Evolutionary conservation across 2,888 invertebrate species (phyloP).

Genomic region (Biston betularia): DNA sequence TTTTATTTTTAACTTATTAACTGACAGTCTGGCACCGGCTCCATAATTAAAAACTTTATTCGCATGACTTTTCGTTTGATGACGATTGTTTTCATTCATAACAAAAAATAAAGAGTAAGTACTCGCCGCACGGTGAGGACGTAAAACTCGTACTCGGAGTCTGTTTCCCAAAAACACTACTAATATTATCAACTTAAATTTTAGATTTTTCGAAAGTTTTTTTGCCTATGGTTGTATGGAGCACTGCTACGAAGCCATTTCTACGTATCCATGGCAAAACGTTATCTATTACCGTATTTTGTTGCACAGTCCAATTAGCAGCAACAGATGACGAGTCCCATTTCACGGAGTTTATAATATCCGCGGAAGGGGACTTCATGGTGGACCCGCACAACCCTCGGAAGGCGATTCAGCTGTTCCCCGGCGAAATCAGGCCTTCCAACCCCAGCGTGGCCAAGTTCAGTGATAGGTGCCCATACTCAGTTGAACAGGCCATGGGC

Average conservation of each 20-base stretch:
- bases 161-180: no score
- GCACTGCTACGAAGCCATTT: no score
- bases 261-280: no score
- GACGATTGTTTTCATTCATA: no score
- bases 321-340: conserved; percentile 68
- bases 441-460: conserved; percentile 63
- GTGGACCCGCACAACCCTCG: conserved; percentile 71
- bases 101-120: no score
- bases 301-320: conserved; percentile 64
- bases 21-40: background rate
- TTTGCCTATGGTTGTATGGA: no score
- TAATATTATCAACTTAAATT: no score
- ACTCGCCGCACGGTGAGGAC: no score
- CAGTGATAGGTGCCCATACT: conserved; percentile 73
- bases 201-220: no score
- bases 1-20: background rate
- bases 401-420: conserved; percentile 58
- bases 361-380: conserved; percentile 72
- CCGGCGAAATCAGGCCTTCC: conserved; percentile 70
- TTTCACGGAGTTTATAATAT: conserved; percentile 76
- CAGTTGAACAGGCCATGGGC: conserved; percentile 70
- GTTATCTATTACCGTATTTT: background rate
- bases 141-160: no score
- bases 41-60: no score
- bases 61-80: no score